Evolutionary conservation across 2,888 invertebrate species (phyloP).

Genomic region (Thecocarcelia acutangulata): DNA sequence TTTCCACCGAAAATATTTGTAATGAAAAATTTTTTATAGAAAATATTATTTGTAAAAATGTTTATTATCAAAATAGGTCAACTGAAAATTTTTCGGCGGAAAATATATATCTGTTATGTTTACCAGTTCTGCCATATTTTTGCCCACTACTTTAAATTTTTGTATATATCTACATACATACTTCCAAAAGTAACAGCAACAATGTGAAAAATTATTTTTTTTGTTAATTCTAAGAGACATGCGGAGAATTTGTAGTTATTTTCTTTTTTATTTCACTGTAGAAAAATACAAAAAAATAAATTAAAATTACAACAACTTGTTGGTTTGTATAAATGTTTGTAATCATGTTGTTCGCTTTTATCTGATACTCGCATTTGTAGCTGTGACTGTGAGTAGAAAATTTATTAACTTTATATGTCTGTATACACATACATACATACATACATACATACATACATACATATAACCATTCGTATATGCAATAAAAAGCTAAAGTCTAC

Average conservation of each 20-base stretch:
- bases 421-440: constrained; percentile 34
- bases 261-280: neutral
- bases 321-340: constrained; percentile 38
- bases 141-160: neutral
- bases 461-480: neutral
- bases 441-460: constrained; percentile 5
- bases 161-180: neutral
- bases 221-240: neutral
- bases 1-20: too few relatives aligned
- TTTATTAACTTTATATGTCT: too few relatives aligned
- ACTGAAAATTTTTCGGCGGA: too few relatives aligned
- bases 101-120: too few relatives aligned
- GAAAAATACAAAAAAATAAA: constrained; percentile 31
- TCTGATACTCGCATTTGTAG: constrained; percentile 17
- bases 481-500: constrained; percentile 24
- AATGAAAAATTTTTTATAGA: too few relatives aligned
- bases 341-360: neutral
- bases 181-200: constrained; percentile 28
- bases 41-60: too few relatives aligned
- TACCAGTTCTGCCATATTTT: neutral
- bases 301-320: constrained; percentile 65
- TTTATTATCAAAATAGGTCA: too few relatives aligned
- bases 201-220: constrained; percentile 21
- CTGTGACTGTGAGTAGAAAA: too few relatives aligned
- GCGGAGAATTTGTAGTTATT: neutral